Evolutionary conservation across 2,888 invertebrate species (phyloP).

Genomic region (Chrysodeixis includens): DNA sequence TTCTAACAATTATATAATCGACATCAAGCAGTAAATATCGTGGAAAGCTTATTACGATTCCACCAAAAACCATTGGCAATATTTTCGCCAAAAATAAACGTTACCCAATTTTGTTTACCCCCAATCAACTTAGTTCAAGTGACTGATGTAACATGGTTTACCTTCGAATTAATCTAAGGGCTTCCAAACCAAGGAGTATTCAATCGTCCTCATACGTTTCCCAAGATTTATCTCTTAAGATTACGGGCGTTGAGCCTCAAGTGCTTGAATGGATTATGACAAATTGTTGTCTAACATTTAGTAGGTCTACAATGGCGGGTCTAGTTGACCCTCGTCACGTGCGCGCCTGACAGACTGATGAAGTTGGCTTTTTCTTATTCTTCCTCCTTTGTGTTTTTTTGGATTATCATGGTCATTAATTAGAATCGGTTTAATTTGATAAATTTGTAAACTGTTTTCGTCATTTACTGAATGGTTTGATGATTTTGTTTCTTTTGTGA

Average conservation of each 20-base stretch:
- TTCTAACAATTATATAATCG: neutral
- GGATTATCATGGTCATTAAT: neutral
- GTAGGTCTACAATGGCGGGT: conserved; percentile 36
- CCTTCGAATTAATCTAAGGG: neutral
- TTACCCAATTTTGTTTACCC: neutral
- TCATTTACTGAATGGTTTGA: no score
- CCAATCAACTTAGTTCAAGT: neutral
- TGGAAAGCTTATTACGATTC: neutral
- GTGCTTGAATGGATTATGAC: conserved; percentile 43
- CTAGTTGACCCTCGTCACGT: conserved; percentile 46
- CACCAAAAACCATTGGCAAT: neutral
- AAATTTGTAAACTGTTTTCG: no score
- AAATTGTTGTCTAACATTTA: conserved; percentile 37
- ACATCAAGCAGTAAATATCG: neutral
- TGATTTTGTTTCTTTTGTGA: no score
- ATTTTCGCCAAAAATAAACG: neutral
- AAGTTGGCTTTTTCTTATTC: conserved; percentile 19
- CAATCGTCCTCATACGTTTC: neutral
- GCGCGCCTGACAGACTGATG: conserved; percentile 18
- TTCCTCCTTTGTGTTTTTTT: conserved; percentile 8
- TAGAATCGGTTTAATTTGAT: neutral
- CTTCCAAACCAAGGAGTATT: no score
- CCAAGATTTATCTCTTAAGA: conserved; percentile 13
- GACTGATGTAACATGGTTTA: no score
- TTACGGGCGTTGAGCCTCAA: conserved; percentile 12